Percentiles rank a stretch among this genome's conserved stretches.
Conservation (phyloP, 2,113 vertebrate genomes). For the Amblyopsis rosae region DNA sequence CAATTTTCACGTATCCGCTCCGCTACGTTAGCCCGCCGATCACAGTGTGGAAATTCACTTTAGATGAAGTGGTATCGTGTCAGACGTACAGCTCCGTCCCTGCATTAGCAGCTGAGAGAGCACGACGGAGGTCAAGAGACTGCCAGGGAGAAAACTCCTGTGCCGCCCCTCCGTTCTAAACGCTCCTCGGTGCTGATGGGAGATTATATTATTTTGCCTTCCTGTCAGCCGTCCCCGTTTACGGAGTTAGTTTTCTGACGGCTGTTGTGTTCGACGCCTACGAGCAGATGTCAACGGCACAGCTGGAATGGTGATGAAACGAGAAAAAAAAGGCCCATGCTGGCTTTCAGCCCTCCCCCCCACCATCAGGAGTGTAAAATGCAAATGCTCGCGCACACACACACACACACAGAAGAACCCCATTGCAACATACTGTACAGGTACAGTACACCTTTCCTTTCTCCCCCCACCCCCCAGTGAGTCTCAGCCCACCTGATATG, state of each 20-base stretch:
- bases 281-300: conserved; percentile 66
- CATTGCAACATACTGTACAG: conserved; percentile 18
- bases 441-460: not conserved
- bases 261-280: conserved; percentile 59
- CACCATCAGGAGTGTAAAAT: not conserved
- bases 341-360: conserved; percentile 38
- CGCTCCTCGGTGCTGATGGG: conserved; percentile 10
- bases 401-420: conserved; percentile 23
- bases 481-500: conserved; percentile 89
- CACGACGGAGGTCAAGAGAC: conserved; percentile 36
- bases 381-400: conserved; percentile 18
- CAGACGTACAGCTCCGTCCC: conserved; percentile 5
- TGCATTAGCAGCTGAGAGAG: conserved; percentile 18
- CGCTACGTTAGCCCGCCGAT: conserved; percentile 48
- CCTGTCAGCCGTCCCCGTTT: conserved; percentile 45
- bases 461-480: conserved; percentile 10
- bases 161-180: no score
- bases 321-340: conserved; percentile 43
- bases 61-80: conserved; percentile 24
- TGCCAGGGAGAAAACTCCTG: conserved; percentile 10
- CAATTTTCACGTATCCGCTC: conserved; percentile 54
- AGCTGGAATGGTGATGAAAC: conserved; percentile 54
- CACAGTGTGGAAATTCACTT: conserved; percentile 43
- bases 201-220: conserved; percentile 34
- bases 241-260: conserved; percentile 44